These are phyloP conservation scores for Limenitis camilla DNA, from an alignment of 2,888 invertebrate genomes.

Conservation along the genomic window DNA sequence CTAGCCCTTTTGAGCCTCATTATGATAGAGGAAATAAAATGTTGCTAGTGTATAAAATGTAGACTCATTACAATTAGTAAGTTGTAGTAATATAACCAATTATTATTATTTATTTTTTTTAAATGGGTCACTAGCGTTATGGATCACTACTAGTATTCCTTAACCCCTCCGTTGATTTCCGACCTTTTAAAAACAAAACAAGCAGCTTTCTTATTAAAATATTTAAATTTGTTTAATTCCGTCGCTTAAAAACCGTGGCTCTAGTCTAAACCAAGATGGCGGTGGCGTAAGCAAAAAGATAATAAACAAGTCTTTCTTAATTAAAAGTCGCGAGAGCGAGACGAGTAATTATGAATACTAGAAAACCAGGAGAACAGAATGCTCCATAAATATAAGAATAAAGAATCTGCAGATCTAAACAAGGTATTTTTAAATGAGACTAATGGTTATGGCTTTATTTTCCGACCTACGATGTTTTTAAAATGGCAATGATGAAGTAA, in stretches of 20 bases:
- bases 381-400: slow-evolving; percentile 3
- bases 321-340: slow-evolving; percentile 51
- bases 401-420: slow-evolving; percentile 3
- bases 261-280: slow-evolving; percentile 8
- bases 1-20: too few relatives aligned
- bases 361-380: slow-evolving; percentile 21
- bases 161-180: too few relatives aligned
- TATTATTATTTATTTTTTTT: too few relatives aligned
- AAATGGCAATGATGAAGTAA: background rate
- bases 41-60: too few relatives aligned
- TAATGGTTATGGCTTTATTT: background rate
- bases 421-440: background rate
- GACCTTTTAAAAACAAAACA: slow-evolving; percentile 3
- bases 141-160: too few relatives aligned
- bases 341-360: slow-evolving; percentile 43
- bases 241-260: slow-evolving; percentile 22
- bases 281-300: slow-evolving; percentile 38
- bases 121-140: too few relatives aligned
- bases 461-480: background rate
- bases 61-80: too few relatives aligned
- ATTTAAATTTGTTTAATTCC: slow-evolving; percentile 33
- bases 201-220: slow-evolving; percentile 26
- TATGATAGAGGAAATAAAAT: too few relatives aligned
- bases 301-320: slow-evolving; percentile 50
- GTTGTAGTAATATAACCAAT: too few relatives aligned